phyloP scores from a whole-genome alignment of 2,888 invertebrate species.

The Cheilosia urbana region DNA sequence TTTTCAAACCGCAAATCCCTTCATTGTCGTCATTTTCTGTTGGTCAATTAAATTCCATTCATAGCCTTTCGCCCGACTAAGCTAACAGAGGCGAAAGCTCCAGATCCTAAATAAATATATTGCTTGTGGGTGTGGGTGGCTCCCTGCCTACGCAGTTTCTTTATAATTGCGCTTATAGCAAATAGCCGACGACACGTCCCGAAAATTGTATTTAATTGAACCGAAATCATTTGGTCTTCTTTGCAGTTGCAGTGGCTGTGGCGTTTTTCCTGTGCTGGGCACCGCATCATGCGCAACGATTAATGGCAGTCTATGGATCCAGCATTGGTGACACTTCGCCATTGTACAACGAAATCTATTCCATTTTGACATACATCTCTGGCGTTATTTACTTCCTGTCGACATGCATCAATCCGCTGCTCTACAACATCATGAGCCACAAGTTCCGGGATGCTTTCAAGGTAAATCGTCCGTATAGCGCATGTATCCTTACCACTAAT shows the following conservation, averaged over 20 bases:
- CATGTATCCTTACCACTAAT: slow-evolving; percentile 24
- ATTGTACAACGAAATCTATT: slow-evolving; percentile 85
- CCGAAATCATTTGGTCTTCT: slow-evolving; percentile 47
- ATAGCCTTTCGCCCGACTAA: slow-evolving; percentile 33
- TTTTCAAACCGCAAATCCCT: slow-evolving; percentile 59
- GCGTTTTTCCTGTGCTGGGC: slow-evolving; percentile 94
- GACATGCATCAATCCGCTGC: slow-evolving; percentile 88
- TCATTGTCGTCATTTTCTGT: slow-evolving; percentile 55
- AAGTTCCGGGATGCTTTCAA: slow-evolving; percentile 89
- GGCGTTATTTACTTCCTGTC: slow-evolving; percentile 88
- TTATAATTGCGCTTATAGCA: slow-evolving; percentile 13
- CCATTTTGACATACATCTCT: slow-evolving; percentile 88
- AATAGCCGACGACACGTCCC: background rate
- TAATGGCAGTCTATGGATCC: slow-evolving; percentile 90
- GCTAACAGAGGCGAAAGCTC: slow-evolving; percentile 3
- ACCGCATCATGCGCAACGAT: slow-evolving; percentile 95
- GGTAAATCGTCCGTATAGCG: slow-evolving; percentile 81
- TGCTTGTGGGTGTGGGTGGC: background rate
- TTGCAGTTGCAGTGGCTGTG: slow-evolving; percentile 92
- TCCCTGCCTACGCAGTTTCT: background rate
- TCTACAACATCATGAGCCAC: slow-evolving; percentile 89
- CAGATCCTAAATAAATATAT: slow-evolving; percentile 32
- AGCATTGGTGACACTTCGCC: slow-evolving; percentile 79
- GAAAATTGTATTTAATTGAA: slow-evolving; percentile 17
- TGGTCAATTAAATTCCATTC: slow-evolving; percentile 59